Percentiles rank a stretch among this genome's conserved stretches.
phyloP scores from a whole-genome alignment of 35 echinoderm and acorn worm species.

The Patiria miniata region DNA sequence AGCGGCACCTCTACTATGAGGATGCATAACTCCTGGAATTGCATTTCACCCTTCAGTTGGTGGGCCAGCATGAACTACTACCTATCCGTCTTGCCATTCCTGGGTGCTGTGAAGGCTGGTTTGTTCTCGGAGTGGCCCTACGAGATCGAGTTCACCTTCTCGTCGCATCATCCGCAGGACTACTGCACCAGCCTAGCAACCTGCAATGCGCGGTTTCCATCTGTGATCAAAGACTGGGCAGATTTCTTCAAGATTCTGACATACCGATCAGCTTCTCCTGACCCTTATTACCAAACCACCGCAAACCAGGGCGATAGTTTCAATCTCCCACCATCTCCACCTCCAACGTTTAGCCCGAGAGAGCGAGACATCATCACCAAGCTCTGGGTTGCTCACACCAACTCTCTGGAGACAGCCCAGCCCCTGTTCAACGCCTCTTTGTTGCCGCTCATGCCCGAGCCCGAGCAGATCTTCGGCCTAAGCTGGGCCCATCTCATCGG shows the following conservation, averaged over 20 bases:
- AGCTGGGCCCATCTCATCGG: background rate
- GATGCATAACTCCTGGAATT: background rate
- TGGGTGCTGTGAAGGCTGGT: background rate
- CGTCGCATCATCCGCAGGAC: background rate
- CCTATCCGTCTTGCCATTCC: background rate
- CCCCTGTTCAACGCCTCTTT: background rate
- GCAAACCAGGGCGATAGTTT: background rate
- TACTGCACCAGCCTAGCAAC: background rate
- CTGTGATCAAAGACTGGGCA: background rate
- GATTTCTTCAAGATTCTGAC: background rate
- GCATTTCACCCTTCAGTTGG: background rate
- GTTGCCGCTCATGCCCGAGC: background rate
- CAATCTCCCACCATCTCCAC: too few species aligned
- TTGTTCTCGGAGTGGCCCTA: conserved; percentile 3
- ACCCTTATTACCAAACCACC: background rate
- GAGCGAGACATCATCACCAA: background rate
- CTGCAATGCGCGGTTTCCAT: background rate
- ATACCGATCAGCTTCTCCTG: too few species aligned
- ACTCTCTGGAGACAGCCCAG: background rate
- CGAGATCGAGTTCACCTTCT: background rate
- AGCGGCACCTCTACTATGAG: background rate
- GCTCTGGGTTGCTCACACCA: background rate
- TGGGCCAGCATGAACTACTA: conserved; percentile 20
- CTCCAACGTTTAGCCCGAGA: background rate
- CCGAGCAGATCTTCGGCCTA: background rate